These are phyloP conservation scores for Herpetotheres cachinnans DNA, from an alignment of 2,113 vertebrate species.

Conservation along the genomic window DNA sequence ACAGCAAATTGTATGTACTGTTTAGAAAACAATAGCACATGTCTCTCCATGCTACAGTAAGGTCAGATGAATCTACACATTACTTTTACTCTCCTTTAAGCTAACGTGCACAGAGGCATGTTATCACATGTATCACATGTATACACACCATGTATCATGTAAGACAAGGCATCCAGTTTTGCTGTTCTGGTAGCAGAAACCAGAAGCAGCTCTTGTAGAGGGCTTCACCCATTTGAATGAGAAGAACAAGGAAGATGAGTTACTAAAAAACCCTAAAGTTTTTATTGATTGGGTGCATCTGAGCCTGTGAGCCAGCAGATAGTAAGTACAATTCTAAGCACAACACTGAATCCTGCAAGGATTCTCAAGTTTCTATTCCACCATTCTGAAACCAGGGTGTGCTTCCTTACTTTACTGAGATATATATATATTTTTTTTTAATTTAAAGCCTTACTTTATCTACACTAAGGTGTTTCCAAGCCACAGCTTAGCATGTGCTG, in stretches of 20 bases:
- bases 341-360: neutral
- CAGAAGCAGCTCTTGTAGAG: neutral
- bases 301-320: neutral
- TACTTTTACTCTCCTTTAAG: neutral
- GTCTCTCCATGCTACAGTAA: neutral
- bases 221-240: neutral
- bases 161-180: neutral
- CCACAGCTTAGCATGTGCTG: neutral
- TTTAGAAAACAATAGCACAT: neutral
- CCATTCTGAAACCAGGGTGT: neutral
- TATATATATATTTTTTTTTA: neutral
- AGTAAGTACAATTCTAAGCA: neutral
- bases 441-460: neutral
- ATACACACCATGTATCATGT: rapidly evolving
- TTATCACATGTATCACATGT: no score
- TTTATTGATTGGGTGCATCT: neutral
- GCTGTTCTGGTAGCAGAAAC: neutral
- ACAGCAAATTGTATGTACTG: neutral
- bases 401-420: neutral
- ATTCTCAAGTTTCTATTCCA: neutral
- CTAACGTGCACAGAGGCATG: neutral
- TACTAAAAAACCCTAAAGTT: neutral
- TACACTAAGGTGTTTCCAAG: neutral
- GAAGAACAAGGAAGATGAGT: neutral
- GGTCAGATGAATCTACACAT: neutral